Conservation (phyloP, 2,797 vertebrate genomes). For the Crocodylus rhombifer region DNA sequence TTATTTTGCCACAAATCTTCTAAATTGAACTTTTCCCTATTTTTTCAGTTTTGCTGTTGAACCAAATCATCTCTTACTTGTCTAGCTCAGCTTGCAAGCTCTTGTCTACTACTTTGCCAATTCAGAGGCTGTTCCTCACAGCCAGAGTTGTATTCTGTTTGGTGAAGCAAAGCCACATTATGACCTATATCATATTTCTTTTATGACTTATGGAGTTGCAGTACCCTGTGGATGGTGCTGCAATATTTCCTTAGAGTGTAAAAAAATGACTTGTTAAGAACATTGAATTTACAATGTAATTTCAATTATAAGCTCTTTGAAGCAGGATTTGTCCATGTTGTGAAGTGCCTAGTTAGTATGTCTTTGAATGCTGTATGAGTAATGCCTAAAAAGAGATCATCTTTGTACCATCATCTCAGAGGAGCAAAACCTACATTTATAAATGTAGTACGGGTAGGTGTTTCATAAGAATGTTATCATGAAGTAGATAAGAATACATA, state of each 20-base stretch:
- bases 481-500: fast-evolving
- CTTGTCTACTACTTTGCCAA: not conserved
- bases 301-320: not conserved
- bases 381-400: constrained; percentile 7
- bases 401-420: constrained; percentile 1
- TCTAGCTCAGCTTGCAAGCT: not conserved
- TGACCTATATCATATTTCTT: fast-evolving
- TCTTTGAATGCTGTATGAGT: not conserved
- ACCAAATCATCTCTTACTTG: too few relatives aligned
- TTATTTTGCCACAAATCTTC: too few relatives aligned
- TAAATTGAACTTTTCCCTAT: too few relatives aligned
- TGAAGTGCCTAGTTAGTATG: not conserved
- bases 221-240: not conserved
- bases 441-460: not conserved
- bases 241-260: not conserved
- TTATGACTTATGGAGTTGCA: not conserved
- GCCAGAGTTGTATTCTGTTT: not conserved
- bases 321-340: not conserved
- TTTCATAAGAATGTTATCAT: not conserved
- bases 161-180: not conserved
- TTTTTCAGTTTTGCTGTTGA: too few relatives aligned
- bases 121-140: not conserved
- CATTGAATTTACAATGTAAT: not conserved
- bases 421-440: not conserved
- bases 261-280: not conserved